Percentiles rank a stretch among this genome's conserved stretches.
These are phyloP conservation scores for Hippocampus zosterae DNA, from an alignment of 2,113 vertebrate genomes.

Conservation along the genomic window DNA sequence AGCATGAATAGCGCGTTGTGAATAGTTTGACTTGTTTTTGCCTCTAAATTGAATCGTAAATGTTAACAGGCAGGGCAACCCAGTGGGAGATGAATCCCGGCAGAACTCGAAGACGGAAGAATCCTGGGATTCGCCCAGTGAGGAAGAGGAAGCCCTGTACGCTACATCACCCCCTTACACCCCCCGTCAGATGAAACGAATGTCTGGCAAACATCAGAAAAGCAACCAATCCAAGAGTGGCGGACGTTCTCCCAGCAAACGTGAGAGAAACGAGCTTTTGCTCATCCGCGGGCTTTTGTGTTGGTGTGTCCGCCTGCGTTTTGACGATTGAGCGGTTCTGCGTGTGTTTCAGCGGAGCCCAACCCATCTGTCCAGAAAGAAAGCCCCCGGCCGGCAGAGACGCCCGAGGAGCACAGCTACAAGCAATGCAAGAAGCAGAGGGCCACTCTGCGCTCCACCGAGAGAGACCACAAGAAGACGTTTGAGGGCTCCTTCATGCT, in stretches of 20 bases:
- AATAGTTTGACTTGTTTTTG: neutral
- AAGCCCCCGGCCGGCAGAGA: constrained; percentile 69
- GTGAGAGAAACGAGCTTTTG: neutral
- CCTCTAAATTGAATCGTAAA: constrained; percentile 2
- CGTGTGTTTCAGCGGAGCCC: constrained; percentile 65
- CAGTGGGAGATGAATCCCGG: constrained; percentile 68
- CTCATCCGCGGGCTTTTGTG: neutral
- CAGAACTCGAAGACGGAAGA: constrained; percentile 79
- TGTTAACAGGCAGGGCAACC: constrained; percentile 72
- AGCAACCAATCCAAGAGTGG: constrained; percentile 66
- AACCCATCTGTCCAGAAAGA: constrained; percentile 69
- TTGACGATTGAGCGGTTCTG: constrained; percentile 12
- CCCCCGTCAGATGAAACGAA: constrained; percentile 89
- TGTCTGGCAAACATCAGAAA: constrained; percentile 88
- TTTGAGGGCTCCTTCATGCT: constrained; percentile 91
- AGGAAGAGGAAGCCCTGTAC: constrained; percentile 79
- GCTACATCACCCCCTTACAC: constrained; percentile 85
- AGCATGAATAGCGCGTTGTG: neutral
- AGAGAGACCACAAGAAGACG: constrained; percentile 90
- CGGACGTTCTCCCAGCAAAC: constrained; percentile 69
- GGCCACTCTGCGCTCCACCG: constrained; percentile 80
- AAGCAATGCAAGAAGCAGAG: constrained; percentile 88
- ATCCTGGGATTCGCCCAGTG: constrained; percentile 79
- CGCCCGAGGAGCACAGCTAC: constrained; percentile 81
- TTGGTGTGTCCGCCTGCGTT: neutral